Conservation (phyloP, 2,113 vertebrate species). For the Chloropsis hardwickii region DNA sequence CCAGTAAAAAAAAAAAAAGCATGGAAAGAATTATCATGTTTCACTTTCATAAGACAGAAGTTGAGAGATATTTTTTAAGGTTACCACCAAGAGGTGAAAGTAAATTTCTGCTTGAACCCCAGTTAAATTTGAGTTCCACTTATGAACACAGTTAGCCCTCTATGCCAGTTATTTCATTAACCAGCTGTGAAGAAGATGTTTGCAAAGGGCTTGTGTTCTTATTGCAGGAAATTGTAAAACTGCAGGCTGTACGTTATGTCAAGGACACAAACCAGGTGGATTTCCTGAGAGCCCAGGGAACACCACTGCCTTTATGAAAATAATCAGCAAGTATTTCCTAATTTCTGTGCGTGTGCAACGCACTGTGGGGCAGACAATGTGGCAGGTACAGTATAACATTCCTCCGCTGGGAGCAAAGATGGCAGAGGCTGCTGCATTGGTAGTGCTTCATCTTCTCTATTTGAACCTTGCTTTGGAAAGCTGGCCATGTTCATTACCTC, state of each 20-base stretch:
- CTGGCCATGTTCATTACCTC: neutral
- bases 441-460: neutral
- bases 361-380: neutral
- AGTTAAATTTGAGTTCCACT: neutral
- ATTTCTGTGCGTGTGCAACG: neutral
- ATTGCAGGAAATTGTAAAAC: neutral
- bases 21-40: neutral
- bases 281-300: neutral
- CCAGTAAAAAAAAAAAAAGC: neutral
- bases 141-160: neutral
- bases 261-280: neutral
- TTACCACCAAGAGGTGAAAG: neutral
- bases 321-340: neutral
- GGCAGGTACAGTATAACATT: neutral
- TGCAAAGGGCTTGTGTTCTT: neutral
- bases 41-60: neutral
- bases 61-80: neutral
- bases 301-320: neutral
- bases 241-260: neutral
- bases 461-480: neutral
- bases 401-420: neutral
- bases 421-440: neutral
- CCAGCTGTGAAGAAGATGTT: neutral
- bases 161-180: neutral
- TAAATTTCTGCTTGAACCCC: neutral